These are phyloP conservation scores for Malthinus seriepunctatus DNA, from an alignment of 2,888 invertebrate species.

Conservation along the genomic window DNA sequence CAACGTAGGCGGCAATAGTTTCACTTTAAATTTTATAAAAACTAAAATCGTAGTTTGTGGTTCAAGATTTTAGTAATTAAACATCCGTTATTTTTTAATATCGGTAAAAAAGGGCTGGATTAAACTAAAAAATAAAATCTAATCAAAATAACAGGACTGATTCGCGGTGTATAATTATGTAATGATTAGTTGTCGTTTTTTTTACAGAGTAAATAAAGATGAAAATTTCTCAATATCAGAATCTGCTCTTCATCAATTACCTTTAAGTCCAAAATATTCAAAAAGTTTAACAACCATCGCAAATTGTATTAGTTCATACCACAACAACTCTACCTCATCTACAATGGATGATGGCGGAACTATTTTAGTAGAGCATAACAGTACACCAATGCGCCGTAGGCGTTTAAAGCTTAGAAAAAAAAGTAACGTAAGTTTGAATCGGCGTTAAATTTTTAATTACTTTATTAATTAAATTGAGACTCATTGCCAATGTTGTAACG, in stretches of 20 bases:
- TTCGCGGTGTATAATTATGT: background rate
- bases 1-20: too few relatives aligned
- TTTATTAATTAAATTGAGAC: conserved; percentile 10
- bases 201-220: conserved; percentile 22
- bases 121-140: background rate
- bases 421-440: conserved; percentile 34
- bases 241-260: conserved; percentile 79
- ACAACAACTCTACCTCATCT: conserved; percentile 58
- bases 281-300: conserved; percentile 43
- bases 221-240: conserved; percentile 84
- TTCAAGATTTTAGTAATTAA: conserved; percentile 2
- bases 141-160: conserved; percentile 3
- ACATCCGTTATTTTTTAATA: conserved; percentile 6
- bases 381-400: conserved; percentile 47
- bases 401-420: conserved; percentile 45
- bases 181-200: background rate
- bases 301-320: conserved; percentile 45
- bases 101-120: background rate
- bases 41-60: too few relatives aligned
- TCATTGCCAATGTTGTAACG: conserved; percentile 5
- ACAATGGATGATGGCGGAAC: conserved; percentile 58
- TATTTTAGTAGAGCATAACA: conserved; percentile 54
- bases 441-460: conserved; percentile 11
- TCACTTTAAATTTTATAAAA: too few relatives aligned
- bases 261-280: conserved; percentile 50